A percentile compares a stretch with the other conserved stretches of the same genome.
Evolutionary conservation across 2,888 invertebrate species (phyloP).

Genomic region (Suillia variegata): DNA sequence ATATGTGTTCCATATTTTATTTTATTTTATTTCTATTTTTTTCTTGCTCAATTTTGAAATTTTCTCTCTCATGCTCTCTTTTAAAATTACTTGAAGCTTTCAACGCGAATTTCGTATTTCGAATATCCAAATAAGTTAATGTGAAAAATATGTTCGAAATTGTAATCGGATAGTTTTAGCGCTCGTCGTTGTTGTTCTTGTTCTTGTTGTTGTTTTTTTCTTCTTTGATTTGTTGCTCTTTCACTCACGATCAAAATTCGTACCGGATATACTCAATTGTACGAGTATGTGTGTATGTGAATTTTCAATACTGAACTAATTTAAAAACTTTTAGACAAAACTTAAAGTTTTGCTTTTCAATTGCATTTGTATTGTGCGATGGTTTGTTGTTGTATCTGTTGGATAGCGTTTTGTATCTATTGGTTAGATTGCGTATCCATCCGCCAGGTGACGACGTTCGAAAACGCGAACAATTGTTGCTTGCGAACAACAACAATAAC

Average conservation of each 20-base stretch:
- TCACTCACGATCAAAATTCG: not conserved
- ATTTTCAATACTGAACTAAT: not conserved
- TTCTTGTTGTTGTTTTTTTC: slow-evolving; percentile 9
- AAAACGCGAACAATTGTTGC: slow-evolving; percentile 8
- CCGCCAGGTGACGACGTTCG: slow-evolving; percentile 1
- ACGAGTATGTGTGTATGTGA: slow-evolving; percentile 5
- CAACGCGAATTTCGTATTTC: slow-evolving; percentile 18
- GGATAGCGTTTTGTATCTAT: slow-evolving; percentile 6
- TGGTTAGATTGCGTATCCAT: slow-evolving; percentile 9
- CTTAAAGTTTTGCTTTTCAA: not conserved
- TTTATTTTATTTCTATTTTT: too few relatives aligned
- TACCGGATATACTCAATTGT: not conserved
- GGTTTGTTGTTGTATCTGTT: slow-evolving; percentile 23
- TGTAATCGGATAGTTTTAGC: slow-evolving; percentile 39
- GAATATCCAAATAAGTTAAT: slow-evolving; percentile 39
- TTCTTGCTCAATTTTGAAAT: slow-evolving; percentile 24
- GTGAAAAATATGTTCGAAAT: slow-evolving; percentile 13
- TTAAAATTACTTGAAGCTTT: not conserved
- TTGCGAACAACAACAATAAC: slow-evolving; percentile 19
- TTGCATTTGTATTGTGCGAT: not conserved
- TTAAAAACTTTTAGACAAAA: not conserved
- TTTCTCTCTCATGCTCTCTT: not conserved
- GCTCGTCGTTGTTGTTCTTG: too few relatives aligned
- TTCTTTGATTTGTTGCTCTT: not conserved
- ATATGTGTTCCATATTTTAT: too few relatives aligned